A percentile compares a stretch with the other conserved stretches of the same genome.
These are phyloP conservation scores for Apantesis nais DNA, from an alignment of 2,888 invertebrate genomes.

Conservation along the genomic window DNA sequence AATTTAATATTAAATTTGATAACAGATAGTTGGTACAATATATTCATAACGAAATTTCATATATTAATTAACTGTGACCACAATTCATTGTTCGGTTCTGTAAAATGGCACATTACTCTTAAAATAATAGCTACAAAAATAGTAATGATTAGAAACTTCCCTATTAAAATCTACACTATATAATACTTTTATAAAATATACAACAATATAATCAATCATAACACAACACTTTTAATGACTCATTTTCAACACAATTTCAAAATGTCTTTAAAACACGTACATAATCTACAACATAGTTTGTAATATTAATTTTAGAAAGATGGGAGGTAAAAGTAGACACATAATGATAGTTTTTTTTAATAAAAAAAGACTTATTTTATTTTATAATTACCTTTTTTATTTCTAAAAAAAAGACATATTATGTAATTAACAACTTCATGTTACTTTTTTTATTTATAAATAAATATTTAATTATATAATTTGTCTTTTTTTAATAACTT, in stretches of 20 bases:
- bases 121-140: slow-evolving; percentile 45
- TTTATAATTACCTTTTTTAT: too few relatives aligned
- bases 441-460: too few relatives aligned
- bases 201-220: slow-evolving; percentile 30
- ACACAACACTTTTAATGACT: slow-evolving; percentile 6
- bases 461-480: too few relatives aligned
- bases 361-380: too few relatives aligned
- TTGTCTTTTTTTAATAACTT: neutral
- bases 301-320: neutral
- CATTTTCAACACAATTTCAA: neutral
- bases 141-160: slow-evolving; percentile 28
- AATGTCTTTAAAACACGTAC: neutral
- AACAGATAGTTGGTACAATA: slow-evolving; percentile 6
- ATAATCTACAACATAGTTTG: too few relatives aligned
- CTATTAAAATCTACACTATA: slow-evolving; percentile 30
- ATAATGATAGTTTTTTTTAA: too few relatives aligned
- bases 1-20: slow-evolving; percentile 20
- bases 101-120: slow-evolving; percentile 44
- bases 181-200: slow-evolving; percentile 60
- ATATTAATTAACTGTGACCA: slow-evolving; percentile 28
- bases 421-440: too few relatives aligned
- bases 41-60: slow-evolving; percentile 8
- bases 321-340: neutral
- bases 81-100: slow-evolving; percentile 9
- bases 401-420: too few relatives aligned